Evolutionary conservation across 2,113 vertebrate species (phyloP).

Genomic region (Ahaetulla prasina): DNA sequence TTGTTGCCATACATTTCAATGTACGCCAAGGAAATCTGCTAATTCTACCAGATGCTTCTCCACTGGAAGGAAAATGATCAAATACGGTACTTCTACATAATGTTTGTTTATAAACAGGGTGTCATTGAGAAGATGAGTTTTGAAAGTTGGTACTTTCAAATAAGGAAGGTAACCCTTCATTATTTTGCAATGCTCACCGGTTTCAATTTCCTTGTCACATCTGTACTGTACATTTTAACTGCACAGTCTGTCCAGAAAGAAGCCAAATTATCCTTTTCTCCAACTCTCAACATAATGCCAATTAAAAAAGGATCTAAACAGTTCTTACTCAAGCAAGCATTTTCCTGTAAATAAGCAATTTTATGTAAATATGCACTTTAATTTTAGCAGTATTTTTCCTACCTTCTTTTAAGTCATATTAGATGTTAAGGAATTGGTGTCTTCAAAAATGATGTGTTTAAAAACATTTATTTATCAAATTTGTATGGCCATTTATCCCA

Average conservation of each 20-base stretch:
- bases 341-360: not conserved
- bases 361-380: not conserved
- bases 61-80: not conserved
- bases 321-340: not conserved
- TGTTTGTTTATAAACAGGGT: not conserved
- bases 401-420: constrained; percentile 66
- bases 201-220: not conserved
- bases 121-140: not conserved
- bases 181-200: not conserved
- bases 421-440: constrained; percentile 66
- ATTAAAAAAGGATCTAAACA: not conserved
- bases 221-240: not conserved
- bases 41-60: not conserved
- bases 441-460: constrained; percentile 63
- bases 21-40: not conserved
- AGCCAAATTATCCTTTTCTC: not conserved
- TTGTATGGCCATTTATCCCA: not conserved
- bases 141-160: not conserved
- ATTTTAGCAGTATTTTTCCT: not conserved
- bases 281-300: not conserved
- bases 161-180: no score
- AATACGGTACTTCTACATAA: not conserved
- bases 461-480: not conserved
- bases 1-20: not conserved
- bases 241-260: not conserved